Percentiles rank a stretch among this genome's conserved stretches.
phyloP scores from a whole-genome alignment of 1,140 invertebrate genomes.

The Macrobrachium nipponense region DNA sequence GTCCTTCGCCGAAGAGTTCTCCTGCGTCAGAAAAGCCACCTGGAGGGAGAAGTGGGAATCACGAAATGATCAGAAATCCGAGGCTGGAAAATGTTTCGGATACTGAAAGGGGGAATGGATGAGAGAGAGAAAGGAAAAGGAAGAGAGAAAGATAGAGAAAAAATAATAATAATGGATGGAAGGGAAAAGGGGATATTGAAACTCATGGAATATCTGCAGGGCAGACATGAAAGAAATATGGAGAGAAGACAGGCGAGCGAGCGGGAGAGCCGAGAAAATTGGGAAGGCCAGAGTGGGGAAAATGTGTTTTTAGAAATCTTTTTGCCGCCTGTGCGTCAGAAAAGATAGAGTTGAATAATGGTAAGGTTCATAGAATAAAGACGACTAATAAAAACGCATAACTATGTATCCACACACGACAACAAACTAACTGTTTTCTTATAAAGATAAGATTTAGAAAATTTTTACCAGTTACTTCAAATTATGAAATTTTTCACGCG shows the following conservation, averaged over 20 bases:
- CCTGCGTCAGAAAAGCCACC: conserved; percentile 66
- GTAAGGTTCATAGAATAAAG: no score
- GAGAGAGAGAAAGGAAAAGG: background rate
- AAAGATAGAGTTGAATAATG: no score
- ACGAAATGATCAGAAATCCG: background rate
- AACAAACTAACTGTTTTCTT: no score
- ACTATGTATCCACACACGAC: no score
- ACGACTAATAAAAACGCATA: no score
- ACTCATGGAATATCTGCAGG: background rate
- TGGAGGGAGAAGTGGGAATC: conserved; percentile 27
- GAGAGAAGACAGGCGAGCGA: background rate
- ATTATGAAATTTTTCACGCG: no score
- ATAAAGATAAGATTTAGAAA: no score
- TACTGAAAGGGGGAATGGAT: background rate
- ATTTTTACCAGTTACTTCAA: no score
- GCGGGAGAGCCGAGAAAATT: background rate
- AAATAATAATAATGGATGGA: background rate
- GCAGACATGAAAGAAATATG: background rate
- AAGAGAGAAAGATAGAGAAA: background rate
- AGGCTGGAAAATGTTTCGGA: background rate
- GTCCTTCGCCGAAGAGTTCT: conserved; percentile 9
- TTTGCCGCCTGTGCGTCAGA: no score
- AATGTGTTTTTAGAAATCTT: no score
- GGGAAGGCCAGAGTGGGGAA: background rate
- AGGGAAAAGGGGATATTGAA: background rate